Base-by-base conservation (phyloP, 2,888 invertebrate species). In the Conchocele bisecta region DNA sequence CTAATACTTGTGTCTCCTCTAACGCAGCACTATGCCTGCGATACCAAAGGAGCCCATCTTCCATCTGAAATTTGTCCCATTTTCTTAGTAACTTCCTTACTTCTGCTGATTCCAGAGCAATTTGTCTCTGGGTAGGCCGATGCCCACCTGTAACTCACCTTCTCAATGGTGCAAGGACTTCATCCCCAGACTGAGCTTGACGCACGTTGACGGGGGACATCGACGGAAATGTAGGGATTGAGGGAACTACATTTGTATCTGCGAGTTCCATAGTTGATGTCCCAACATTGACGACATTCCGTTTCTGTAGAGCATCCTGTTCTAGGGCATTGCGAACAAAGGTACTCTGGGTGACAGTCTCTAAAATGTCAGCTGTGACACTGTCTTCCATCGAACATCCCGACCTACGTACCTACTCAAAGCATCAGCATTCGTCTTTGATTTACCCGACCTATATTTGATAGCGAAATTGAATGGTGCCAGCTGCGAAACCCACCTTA, bases 381-480 rank as follows among this genome's bases (percentile, higher is more conserved):
- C 13, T 17, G 17, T 9, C 20, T 24, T 28, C n/a, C n/a, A n/a
- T n/a, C 15, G 31, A 9, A 3, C 22, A 20, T 11, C 31, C 20
- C 46, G 22, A 17, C n/a, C 11, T 2, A 5, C 28, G 33, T 46
- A 28, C 17, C 60, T 48, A 20, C 53, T 53, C 1, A 53, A 13
- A 7, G 35, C 33, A 33, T 53, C 53, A 1, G 35, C 53, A 33
- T 7, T 35, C 11, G 24, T 29, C 4, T 26, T 53, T 11, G 22
- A 33, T n/a, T 33, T 1, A 9, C 53, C 17, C 17, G 31, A 35
- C 1, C 22, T 1, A 26, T 53, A 53, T n/a, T 41, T 70, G 17
- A 80, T 71, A 22, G 41, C 50, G 42, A 82, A 61, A 42, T 79
- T 57, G 39, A 79, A 83, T 11, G 37, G 26, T 24, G 28, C 39